Base-by-base conservation (phyloP, 2,113 vertebrate genomes). In the Lethenteron camtschaticum region DNA sequence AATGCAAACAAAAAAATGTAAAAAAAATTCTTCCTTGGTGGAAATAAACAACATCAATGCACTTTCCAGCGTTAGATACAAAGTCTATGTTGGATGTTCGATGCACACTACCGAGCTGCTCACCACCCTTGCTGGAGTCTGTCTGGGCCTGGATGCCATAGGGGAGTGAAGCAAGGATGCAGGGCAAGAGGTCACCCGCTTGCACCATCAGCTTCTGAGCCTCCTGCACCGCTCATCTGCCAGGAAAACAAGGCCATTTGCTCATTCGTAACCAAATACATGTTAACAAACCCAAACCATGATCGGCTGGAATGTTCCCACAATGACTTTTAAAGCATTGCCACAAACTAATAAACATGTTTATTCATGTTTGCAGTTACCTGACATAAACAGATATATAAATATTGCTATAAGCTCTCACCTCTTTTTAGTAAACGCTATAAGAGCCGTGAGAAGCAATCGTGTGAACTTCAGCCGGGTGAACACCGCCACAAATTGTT, bases 61-160 rank as follows among this genome's bases (percentile, higher is more conserved):
- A 41, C 41, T 41, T 41, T 41, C 41, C 41, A 41, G 41, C 41
- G 41, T 7, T 41, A 41, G 41, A 41, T 41, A 41, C 5, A 41
- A 41, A 41, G 41, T 41, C 41, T 41, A 41, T 1, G 41, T 41
- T 41, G 41, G 41, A 41, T 41, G 41, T 41, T 41, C 41, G 6
- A 41, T 41, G 41, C 2, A 41, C 41, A 41, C 41, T 41, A 41
- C 41, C 41, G 2, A 41, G 5, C 41, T 70, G 18, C 12, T 75
- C 78, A 90, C 94, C 94, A 85, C 94, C 94, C 87, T 99, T 99
- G 69, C 87, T 95, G 72, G 94, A 96, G 76, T 96, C 94, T 71
- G 96, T 99, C 80, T 95, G 90, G 69, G 94, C 89, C 78, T 95
- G 89, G 76, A 95, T 92, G 73, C 92, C 94, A 58, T 90, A 84